phyloP scores from a whole-genome alignment of 2,888 invertebrate genomes.

The Ephialtes manifestator region DNA sequence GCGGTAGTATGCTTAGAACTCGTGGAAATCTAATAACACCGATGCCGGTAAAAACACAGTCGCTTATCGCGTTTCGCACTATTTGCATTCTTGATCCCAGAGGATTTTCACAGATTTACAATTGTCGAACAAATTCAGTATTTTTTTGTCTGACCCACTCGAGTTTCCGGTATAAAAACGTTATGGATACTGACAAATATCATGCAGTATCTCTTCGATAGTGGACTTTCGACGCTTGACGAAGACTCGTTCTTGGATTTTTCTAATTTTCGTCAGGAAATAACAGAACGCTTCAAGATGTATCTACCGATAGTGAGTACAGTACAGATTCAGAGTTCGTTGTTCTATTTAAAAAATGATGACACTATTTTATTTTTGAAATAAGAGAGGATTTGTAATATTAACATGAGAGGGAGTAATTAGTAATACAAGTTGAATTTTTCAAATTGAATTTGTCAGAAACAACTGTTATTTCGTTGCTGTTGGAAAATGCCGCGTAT shows the following conservation, averaged over 20 bases:
- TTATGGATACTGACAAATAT: neutral
- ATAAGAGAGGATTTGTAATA: too few species aligned
- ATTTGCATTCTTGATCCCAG: constrained; percentile 74
- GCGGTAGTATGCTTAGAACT: neutral
- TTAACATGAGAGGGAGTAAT: too few species aligned
- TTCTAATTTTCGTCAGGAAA: constrained; percentile 34
- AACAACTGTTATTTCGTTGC: neutral
- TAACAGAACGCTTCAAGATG: constrained; percentile 54
- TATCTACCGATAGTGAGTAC: constrained; percentile 70
- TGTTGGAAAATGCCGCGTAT: neutral
- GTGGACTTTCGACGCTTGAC: constrained; percentile 11
- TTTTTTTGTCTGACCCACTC: constrained; percentile 2
- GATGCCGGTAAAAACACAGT: constrained; percentile 35
- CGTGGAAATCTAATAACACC: constrained; percentile 59
- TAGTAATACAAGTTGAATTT: too few species aligned
- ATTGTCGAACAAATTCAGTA: constrained; percentile 17
- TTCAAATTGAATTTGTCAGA: too few species aligned
- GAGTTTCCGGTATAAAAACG: constrained; percentile 59
- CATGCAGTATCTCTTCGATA: constrained; percentile 25
- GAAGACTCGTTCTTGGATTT: neutral
- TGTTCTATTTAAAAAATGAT: neutral
- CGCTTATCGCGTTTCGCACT: constrained; percentile 69
- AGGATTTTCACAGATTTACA: constrained; percentile 62
- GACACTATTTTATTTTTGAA: neutral
- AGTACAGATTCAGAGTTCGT: neutral